A percentile compares a stretch with the other conserved stretches of the same genome.
phyloP scores from a whole-genome alignment of 1,140 invertebrate genomes.

The Trigoniulus corallinus region DNA sequence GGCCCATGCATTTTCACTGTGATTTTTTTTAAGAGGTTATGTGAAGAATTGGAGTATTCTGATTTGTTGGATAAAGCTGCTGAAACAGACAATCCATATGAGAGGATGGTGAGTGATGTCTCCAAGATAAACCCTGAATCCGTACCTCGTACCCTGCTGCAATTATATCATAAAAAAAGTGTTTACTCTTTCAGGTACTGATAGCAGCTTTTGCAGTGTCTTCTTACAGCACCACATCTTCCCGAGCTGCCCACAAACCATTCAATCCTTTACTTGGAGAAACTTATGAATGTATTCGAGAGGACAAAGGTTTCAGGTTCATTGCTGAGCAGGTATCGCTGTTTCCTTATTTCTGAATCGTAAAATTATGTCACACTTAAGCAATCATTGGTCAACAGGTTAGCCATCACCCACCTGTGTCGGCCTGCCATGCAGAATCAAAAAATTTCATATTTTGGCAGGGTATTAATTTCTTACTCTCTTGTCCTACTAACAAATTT shows the following conservation, averaged over 20 bases:
- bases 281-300: slow-evolving; percentile 61
- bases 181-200: slow-evolving; percentile 33
- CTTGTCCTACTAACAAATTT: not conserved
- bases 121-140: not conserved
- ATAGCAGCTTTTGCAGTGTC: slow-evolving; percentile 70
- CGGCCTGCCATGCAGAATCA: slow-evolving; percentile 60
- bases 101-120: slow-evolving; percentile 44
- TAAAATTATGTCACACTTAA: not conserved
- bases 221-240: slow-evolving; percentile 56
- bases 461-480: slow-evolving; percentile 26
- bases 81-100: slow-evolving; percentile 39
- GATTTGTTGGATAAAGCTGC: slow-evolving; percentile 57
- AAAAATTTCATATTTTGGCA: slow-evolving; percentile 62
- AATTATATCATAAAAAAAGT: slow-evolving; percentile 1
- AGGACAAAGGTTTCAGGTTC: slow-evolving; percentile 60
- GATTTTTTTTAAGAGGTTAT: slow-evolving; percentile 41
- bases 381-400: slow-evolving; percentile 33
- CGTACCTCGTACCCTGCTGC: not conserved
- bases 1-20: too few relatives aligned
- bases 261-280: slow-evolving; percentile 75
- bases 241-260: slow-evolving; percentile 64
- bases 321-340: slow-evolving; percentile 42
- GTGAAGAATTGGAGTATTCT: slow-evolving; percentile 71
- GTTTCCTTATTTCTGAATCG: not conserved
- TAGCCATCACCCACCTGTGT: slow-evolving; percentile 70